Evolutionary conservation across 2,888 invertebrate species (phyloP).

Genomic region (Myopa tessellatipennis): DNA sequence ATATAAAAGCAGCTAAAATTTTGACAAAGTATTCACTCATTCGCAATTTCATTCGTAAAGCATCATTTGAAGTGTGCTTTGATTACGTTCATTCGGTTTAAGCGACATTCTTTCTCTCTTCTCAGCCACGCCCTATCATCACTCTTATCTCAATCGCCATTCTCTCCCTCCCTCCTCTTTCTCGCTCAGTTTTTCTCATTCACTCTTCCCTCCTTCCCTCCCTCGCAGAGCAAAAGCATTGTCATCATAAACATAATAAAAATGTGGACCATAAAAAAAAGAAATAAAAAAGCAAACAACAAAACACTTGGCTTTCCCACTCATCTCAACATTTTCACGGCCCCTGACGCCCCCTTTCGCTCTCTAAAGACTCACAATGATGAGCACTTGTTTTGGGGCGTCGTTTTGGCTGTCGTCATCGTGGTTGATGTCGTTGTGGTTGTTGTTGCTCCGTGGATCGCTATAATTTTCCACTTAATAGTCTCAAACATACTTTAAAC

Average conservation of each 20-base stretch:
- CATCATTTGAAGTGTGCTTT: not conserved
- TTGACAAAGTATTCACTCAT: not conserved
- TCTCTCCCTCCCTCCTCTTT: not conserved
- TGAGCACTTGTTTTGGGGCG: too few species aligned
- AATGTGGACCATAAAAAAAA: not conserved
- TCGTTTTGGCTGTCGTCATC: too few species aligned
- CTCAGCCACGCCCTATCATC: not conserved
- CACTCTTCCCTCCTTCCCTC: not conserved
- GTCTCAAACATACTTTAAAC: not conserved
- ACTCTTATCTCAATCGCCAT: not conserved
- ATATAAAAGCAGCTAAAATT: not conserved
- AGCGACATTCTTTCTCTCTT: too few species aligned
- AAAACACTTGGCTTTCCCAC: not conserved
- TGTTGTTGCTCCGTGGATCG: not conserved
- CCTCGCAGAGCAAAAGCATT: not conserved
- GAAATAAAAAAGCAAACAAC: not conserved
- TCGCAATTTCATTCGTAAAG: not conserved
- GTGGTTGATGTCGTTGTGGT: not conserved
- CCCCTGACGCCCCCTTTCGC: too few species aligned
- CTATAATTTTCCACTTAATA: constrained; percentile 20
- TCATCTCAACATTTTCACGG: too few species aligned
- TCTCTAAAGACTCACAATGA: too few species aligned
- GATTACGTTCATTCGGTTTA: too few species aligned
- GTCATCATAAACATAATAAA: constrained; percentile 13
- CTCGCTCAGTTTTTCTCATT: not conserved